phyloP scores from a whole-genome alignment of 2,113 vertebrate species.

The Esox niger region DNA sequence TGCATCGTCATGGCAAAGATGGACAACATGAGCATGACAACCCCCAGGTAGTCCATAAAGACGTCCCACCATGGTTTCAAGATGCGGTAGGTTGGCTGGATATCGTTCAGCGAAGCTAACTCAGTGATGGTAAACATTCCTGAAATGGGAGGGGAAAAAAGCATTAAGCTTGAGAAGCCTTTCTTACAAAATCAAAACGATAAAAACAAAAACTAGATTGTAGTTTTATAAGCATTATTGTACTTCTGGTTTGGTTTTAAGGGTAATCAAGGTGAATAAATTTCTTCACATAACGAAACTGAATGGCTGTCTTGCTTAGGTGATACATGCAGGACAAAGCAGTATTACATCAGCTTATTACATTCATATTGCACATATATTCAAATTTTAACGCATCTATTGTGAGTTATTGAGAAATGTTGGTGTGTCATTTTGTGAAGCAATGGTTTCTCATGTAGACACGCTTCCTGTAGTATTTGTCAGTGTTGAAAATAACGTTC shows the following conservation, averaged over 20 bases:
- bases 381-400: neutral
- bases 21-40: slow-evolving; percentile 96
- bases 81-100: slow-evolving; percentile 96
- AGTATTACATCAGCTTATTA: no score
- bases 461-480: slow-evolving; percentile 13
- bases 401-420: slow-evolving; percentile 26
- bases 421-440: slow-evolving; percentile 11
- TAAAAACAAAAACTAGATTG: neutral
- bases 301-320: no score
- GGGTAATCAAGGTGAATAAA: neutral
- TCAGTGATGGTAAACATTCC: slow-evolving; percentile 98
- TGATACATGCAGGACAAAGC: no score
- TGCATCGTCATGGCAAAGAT: slow-evolving; percentile 99
- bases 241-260: slow-evolving; percentile 1
- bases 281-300: no score
- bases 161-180: neutral
- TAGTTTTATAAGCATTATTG: no score
- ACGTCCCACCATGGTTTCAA: slow-evolving; percentile 99
- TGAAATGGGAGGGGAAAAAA: slow-evolving; percentile 71
- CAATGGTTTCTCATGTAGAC: neutral
- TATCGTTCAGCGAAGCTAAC: slow-evolving; percentile 94
- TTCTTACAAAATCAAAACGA: neutral
- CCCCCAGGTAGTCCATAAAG: slow-evolving; percentile 97
- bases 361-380: neutral
- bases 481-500: neutral